Evolutionary conservation across 2,113 vertebrate genomes (phyloP), one percentile per base, ranked within the genome.

Genomic region (Strix aluco): DNA sequence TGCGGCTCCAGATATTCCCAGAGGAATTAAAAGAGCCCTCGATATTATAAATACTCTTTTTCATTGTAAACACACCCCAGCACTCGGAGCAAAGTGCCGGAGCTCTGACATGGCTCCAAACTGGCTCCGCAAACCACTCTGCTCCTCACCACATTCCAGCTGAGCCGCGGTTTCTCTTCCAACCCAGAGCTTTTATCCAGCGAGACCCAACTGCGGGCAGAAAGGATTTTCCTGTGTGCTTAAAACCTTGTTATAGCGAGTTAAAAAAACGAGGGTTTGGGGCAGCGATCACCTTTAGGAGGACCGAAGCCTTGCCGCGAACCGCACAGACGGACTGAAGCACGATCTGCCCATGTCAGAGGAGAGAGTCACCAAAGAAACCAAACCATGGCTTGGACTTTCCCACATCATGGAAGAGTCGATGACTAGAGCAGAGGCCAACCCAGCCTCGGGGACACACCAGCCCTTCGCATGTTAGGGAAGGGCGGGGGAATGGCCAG

Each of bases 31-130:
- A 73, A 94, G 92, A 96, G 92, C 92, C 92, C 88, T 92, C 18
- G 8, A 92, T 80, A 92, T 97, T 96, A 95, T 94, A 97, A 97
- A 97, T 97, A 96, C 57, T 95, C 90, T 71, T 86, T 74, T 61
- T 90, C 90, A 84, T 62, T 92, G 89, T 94, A 95, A 96, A 95
- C 92, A 96, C 86, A 73, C 69, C 58, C 81, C 96, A 36, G 86
- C 80, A 62, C 94, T 93, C 16, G 1, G 81, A 87, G 81, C 36
- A 5, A 72, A 89, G 75, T 12, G 20, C 75, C 22, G 9, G 73
- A 15, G 1, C 90, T 70, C 93, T 86, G 94, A 80, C 96, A 71
- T 3, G 12, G 91, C 95, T 94, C 94, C 91, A 87, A 87, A 26
- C 94, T 89, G 86, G 88, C 90, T 95, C 92, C n/a, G 0, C 92